Base-by-base conservation (phyloP, 2,888 invertebrate species). In the Pseudococcus viburni region DNA sequence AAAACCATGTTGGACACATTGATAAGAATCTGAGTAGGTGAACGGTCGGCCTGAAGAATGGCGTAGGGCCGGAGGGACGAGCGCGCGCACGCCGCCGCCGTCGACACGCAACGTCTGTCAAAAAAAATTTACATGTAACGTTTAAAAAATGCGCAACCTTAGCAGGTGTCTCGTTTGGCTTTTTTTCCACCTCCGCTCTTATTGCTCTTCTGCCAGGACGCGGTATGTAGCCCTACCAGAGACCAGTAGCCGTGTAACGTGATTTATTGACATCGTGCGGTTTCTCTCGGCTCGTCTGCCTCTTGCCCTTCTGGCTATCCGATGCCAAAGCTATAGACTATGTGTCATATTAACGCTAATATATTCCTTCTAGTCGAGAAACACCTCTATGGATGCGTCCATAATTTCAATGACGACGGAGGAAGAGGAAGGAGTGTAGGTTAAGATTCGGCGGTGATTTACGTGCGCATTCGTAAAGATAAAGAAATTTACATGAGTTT, bases 11-110 rank as follows among this genome's bases (percentile, higher is more conserved):
- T 33, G 19, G 80, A 83, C 80, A 83, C 80, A 46, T 19, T 46
- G 80, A 83, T 83, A 83, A 83, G 46, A 83, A 83, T 83, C 80
- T 83, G 80, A 83, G 80, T 83, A 83, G 80, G 80, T 83, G 80
- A 83, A 83, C 19, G 80, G 80, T 83, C 19, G 80, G 80, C 46
- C 46, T 83, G 11, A 19, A 64, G 64, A 22, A 9, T 8, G 64
- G 64, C 19, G 64, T 8, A 6, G 59, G 19, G 19, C 8, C 11
- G 64, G 22, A 17, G 33, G 11, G 33, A 73, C 5, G 73, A 73
- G 33, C 73, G 8, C 2, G 80, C 80, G 80, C 46, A 42, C 19
- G 42, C 46, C 80, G 80, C 19, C 80, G 80, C 46, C 80, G 46
- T 83, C 80, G 80, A 33, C 80, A 83, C 46, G 80, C 80, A 83